These are phyloP conservation scores for Spheniscus humboldti DNA, from an alignment of 2,797 vertebrate species.

Conservation along the genomic window DNA sequence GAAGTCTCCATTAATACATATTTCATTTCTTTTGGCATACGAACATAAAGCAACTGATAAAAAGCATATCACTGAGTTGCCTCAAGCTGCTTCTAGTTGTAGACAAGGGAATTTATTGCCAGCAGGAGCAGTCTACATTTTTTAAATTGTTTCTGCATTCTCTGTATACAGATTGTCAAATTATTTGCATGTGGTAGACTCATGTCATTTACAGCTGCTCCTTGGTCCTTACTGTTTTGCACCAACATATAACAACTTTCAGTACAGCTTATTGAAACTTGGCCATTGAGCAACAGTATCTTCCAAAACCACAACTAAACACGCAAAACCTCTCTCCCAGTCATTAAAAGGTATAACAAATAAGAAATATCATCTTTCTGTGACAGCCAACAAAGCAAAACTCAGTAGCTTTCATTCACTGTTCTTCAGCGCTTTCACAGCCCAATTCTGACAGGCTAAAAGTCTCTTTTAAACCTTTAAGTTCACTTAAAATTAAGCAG, in stretches of 20 bases:
- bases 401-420: not conserved
- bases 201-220: slow-evolving; percentile 34
- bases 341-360: not conserved
- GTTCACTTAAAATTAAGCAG: not conserved
- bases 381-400: not conserved
- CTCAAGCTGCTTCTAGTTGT: not conserved
- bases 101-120: slow-evolving; percentile 23
- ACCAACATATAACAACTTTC: not conserved
- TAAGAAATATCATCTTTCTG: not conserved
- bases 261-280: not conserved
- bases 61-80: not conserved
- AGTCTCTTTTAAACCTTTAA: not conserved
- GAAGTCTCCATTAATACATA: not conserved
- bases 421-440: not conserved
- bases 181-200: slow-evolving; percentile 2
- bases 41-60: not conserved
- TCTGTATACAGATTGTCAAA: not conserved
- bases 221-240: not conserved
- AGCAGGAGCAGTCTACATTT: slow-evolving; percentile 21
- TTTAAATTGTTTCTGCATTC: slow-evolving; percentile 35
- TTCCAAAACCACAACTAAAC: not conserved
- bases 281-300: not conserved
- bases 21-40: not conserved
- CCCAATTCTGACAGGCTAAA: not conserved
- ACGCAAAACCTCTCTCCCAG: not conserved